phyloP scores from a whole-genome alignment of 2,797 vertebrate species.

The Luscinia luscinia region DNA sequence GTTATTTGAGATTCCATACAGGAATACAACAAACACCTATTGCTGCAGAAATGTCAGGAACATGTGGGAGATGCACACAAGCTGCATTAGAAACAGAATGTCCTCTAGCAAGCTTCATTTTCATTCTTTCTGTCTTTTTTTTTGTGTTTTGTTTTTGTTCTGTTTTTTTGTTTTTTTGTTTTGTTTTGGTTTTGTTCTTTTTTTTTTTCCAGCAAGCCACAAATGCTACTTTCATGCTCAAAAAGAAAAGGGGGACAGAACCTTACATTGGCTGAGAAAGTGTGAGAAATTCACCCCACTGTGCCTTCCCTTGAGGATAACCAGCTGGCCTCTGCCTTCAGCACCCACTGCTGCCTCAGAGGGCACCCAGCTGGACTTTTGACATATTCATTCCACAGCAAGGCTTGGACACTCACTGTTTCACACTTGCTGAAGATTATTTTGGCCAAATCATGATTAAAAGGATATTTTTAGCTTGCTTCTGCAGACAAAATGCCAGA shows the following conservation, averaged over 20 bases:
- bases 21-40: slow-evolving; percentile 10
- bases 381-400: not conserved
- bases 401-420: not conserved
- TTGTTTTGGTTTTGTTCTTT: no score
- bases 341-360: not conserved
- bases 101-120: not conserved
- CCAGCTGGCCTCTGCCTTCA: not conserved
- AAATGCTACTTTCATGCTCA: not conserved
- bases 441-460: slow-evolving; percentile 39
- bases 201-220: not conserved
- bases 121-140: no score
- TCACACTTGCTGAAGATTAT: not conserved
- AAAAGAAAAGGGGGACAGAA: not conserved
- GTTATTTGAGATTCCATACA: not conserved
- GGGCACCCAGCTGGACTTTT: not conserved
- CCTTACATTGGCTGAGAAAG: not conserved
- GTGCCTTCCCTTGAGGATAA: not conserved
- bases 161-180: no score
- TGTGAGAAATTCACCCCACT: not conserved
- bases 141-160: no score
- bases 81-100: slow-evolving; percentile 11
- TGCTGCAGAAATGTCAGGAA: not conserved
- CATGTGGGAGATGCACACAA: not conserved
- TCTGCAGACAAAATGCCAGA: slow-evolving; percentile 33
- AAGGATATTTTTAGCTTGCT: slow-evolving; percentile 41